Evolutionary conservation across 2,113 vertebrate genomes (phyloP).

Genomic region (Python bivittatus): DNA sequence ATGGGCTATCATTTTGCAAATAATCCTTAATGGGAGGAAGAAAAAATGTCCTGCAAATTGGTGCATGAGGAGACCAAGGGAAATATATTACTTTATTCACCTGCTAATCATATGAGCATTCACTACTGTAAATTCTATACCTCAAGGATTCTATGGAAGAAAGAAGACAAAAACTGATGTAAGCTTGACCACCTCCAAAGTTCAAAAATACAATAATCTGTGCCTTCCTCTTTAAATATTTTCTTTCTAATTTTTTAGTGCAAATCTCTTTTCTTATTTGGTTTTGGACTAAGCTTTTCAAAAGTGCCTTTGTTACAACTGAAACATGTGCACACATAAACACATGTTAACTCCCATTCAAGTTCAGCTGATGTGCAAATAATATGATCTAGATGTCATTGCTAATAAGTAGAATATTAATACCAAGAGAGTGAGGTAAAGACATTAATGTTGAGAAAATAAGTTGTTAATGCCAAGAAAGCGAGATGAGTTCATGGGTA

Average conservation of each 20-base stretch:
- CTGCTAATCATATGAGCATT: slow-evolving; percentile 5
- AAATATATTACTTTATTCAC: neutral
- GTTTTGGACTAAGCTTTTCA: neutral
- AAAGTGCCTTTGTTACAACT: neutral
- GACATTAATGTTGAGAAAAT: neutral
- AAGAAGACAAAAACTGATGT: slow-evolving; percentile 21
- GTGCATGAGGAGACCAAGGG: neutral
- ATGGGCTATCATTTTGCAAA: neutral
- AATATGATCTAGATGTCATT: too few relatives aligned
- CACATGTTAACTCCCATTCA: neutral
- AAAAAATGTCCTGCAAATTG: neutral
- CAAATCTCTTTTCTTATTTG: neutral
- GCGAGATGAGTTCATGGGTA: neutral
- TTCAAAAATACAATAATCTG: slow-evolving; percentile 1
- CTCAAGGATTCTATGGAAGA: slow-evolving; percentile 17
- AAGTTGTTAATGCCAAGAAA: neutral
- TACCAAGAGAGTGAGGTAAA: neutral
- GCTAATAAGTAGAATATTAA: neutral
- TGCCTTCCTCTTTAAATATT: neutral
- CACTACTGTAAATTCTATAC: slow-evolving; percentile 13
- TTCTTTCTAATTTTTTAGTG: neutral
- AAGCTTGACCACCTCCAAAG: slow-evolving; percentile 20
- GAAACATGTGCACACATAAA: neutral
- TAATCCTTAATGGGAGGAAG: neutral
- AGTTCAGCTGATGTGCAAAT: neutral